These are phyloP conservation scores for Rhodophaea formosa DNA, from an alignment of 2,888 invertebrate species.

Conservation along the genomic window DNA sequence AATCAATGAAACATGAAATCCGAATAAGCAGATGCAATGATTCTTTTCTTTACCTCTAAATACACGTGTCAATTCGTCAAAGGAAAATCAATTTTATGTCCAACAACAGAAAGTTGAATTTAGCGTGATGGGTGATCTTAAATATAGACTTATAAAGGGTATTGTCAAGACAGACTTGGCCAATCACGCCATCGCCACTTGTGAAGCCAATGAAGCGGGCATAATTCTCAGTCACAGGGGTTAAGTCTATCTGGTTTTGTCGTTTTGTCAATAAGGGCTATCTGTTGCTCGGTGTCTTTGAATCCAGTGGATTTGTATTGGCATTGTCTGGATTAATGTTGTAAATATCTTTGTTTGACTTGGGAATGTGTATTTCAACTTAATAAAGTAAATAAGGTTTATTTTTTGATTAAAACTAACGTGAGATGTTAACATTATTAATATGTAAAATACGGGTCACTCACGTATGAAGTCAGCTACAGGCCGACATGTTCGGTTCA, in stretches of 20 bases:
- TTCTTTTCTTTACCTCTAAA: constrained; percentile 41
- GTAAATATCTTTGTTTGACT: not conserved
- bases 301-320: not conserved
- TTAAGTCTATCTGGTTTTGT: constrained; percentile 74
- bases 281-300: constrained; percentile 31
- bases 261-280: constrained; percentile 59
- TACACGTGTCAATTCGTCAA: constrained; percentile 23
- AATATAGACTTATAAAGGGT: constrained; percentile 40
- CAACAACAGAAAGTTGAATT: not conserved
- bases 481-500: too few relatives aligned
- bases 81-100: constrained; percentile 14
- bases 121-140: constrained; percentile 25
- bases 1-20: constrained; percentile 78
- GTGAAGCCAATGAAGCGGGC: constrained; percentile 73
- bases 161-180: constrained; percentile 73
- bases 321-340: not conserved
- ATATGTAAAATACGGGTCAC: too few relatives aligned
- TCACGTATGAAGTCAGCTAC: too few relatives aligned
- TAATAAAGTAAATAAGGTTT: not conserved
- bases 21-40: constrained; percentile 69
- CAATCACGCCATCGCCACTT: constrained; percentile 78
- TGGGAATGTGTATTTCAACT: not conserved
- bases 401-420: too few relatives aligned
- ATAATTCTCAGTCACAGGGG: constrained; percentile 68
- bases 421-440: too few relatives aligned